Conservation (phyloP, 1,140 invertebrate species). For the Battus philenor region DNA sequence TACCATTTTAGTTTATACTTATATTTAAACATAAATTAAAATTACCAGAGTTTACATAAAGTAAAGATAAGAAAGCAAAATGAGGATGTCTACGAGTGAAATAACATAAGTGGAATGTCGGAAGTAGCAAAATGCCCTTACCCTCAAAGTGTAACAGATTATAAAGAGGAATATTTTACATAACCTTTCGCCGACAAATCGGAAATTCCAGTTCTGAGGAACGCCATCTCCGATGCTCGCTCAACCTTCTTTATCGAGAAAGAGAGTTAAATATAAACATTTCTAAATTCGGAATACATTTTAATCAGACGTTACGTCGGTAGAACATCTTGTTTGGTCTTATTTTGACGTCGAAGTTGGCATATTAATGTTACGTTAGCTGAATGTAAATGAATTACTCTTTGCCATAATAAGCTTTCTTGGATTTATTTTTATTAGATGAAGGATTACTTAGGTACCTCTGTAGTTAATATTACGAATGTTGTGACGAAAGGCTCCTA, state of each 20-base stretch:
- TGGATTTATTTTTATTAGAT: no score
- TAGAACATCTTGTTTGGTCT: not conserved
- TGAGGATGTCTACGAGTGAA: not conserved
- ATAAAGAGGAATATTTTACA: conserved; percentile 12
- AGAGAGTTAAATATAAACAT: not conserved
- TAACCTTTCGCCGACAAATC: conserved; percentile 7
- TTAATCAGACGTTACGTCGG: conserved; percentile 5
- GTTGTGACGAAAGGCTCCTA: no score
- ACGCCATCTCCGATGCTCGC: not conserved
- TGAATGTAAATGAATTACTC: conserved; percentile 4
- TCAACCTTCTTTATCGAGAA: not conserved
- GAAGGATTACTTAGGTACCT: no score
- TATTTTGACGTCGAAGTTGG: conserved; percentile 3
- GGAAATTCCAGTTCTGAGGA: conserved; percentile 5
- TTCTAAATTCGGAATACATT: conserved; percentile 13
- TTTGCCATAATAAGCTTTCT: no score
- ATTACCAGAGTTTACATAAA: no score
- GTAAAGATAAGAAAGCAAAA: not conserved
- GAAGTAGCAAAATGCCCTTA: not conserved
- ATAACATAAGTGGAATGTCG: conserved; percentile 3
- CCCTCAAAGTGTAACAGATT: conserved; percentile 5
- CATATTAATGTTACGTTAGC: conserved; percentile 1
- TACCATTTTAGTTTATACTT: not conserved
- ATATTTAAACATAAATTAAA: no score
- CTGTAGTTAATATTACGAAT: no score